These are phyloP conservation scores for Montipora cactus DNA, from an alignment of 64 coral and sea anemone species.

Conservation along the genomic window DNA sequence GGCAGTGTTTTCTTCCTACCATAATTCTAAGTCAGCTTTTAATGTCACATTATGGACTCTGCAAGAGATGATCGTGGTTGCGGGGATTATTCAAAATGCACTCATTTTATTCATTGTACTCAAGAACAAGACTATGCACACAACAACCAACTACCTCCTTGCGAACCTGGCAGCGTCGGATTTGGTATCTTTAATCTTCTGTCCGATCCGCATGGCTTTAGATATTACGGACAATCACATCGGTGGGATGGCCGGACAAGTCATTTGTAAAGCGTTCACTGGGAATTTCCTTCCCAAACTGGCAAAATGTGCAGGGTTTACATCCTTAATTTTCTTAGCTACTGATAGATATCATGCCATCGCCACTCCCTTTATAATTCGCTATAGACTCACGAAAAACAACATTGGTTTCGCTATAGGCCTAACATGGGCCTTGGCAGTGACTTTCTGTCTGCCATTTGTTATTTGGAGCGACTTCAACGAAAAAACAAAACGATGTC, in stretches of 20 bases:
- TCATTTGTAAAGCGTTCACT: constrained; percentile 53
- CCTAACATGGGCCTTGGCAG: neutral
- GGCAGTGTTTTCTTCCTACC: neutral
- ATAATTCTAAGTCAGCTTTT: neutral
- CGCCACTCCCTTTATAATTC: neutral
- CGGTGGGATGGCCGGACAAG: neutral
- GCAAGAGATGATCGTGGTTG: neutral
- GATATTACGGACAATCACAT: constrained; percentile 15
- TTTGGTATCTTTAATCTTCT: constrained; percentile 33
- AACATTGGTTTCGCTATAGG: constrained; percentile 12
- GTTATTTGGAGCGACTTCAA: constrained; percentile 29
- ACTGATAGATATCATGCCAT: constrained; percentile 34
- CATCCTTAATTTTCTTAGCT: constrained; percentile 24
- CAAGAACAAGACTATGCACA: constrained; percentile 56
- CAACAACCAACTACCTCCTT: constrained; percentile 70
- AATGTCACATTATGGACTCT: constrained; percentile 6
- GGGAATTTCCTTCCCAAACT: neutral
- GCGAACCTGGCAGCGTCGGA: constrained; percentile 61
- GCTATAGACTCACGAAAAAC: neutral
- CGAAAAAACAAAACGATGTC: neutral
- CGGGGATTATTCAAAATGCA: constrained; percentile 48
- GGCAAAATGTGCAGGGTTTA: neutral
- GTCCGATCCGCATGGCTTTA: constrained; percentile 30
- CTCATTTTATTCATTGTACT: constrained; percentile 48
- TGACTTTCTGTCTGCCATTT: neutral